phyloP scores from a whole-genome alignment of 2,113 vertebrate species.

The Pangasianodon hypophthalmus region DNA sequence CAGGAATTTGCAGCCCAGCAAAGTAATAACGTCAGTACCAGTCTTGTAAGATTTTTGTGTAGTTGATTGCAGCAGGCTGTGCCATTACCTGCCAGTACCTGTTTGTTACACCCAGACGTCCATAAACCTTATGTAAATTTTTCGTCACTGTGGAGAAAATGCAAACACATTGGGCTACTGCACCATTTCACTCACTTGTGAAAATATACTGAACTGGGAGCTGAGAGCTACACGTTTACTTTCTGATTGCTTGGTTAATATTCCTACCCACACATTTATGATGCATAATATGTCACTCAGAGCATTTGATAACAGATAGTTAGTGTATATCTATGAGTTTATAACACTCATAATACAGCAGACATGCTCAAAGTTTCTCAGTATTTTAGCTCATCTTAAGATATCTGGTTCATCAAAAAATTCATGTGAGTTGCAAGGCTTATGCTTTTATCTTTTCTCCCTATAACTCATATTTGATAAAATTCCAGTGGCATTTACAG shows the following conservation, averaged over 20 bases:
- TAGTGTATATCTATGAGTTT: background rate
- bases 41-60: conserved; percentile 26
- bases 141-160: background rate
- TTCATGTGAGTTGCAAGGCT: background rate
- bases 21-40: background rate
- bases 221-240: background rate
- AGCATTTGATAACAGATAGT: background rate
- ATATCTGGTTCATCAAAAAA: background rate
- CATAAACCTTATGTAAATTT: background rate
- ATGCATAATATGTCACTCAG: background rate
- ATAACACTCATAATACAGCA: background rate
- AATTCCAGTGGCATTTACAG: background rate
- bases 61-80: conserved; percentile 21
- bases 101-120: conserved; percentile 3
- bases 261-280: background rate
- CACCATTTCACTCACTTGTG: background rate
- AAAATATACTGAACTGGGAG: background rate
- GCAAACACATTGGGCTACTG: background rate
- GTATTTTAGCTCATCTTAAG: background rate
- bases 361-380: background rate
- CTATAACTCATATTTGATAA: background rate
- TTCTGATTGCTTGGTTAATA: background rate
- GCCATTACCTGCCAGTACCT: conserved; percentile 2
- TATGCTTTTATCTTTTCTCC: background rate
- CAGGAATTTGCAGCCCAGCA: background rate